These are phyloP conservation scores for Taeniopygia guttata DNA, from an alignment of 2,797 vertebrate species.

Conservation along the genomic window DNA sequence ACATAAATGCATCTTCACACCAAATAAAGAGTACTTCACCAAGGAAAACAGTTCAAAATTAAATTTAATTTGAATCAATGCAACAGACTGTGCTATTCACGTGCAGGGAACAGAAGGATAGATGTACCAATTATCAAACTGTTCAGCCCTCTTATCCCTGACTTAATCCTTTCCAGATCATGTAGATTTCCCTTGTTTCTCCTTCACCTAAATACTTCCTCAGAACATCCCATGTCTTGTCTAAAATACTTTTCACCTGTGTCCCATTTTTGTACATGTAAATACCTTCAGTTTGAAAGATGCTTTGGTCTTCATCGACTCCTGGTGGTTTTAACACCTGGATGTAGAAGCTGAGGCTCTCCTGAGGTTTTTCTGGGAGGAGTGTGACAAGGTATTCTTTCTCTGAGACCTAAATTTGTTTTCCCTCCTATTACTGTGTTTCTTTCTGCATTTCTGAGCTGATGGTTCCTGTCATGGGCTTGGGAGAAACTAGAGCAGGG, in stretches of 20 bases:
- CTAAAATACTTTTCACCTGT: not conserved
- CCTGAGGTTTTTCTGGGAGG: not conserved
- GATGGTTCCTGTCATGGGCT: not conserved
- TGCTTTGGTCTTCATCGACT: not conserved
- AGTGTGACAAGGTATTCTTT: not conserved
- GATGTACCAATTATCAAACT: not conserved
- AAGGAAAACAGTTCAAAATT: not conserved
- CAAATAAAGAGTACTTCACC: not conserved
- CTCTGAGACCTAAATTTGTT: not conserved
- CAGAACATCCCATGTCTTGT: not conserved
- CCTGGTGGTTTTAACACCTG: not conserved
- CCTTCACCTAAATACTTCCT: not conserved
- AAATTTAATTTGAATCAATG: not conserved
- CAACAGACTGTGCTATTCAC: not conserved
- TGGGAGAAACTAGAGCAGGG: not conserved
- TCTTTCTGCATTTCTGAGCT: not conserved
- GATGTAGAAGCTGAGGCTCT: not conserved
- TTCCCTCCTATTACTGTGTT: not conserved
- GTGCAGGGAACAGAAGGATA: not conserved
- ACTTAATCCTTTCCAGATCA: not conserved
- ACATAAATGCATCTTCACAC: not conserved
- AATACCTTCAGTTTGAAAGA: not conserved
- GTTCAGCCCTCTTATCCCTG: not conserved
- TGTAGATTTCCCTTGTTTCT: not conserved
- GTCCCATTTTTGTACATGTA: fast-evolving